Evolutionary conservation across 2,888 invertebrate genomes (phyloP), one percentile per base, ranked within the genome.

Genomic region (Globia sparganii): DNA sequence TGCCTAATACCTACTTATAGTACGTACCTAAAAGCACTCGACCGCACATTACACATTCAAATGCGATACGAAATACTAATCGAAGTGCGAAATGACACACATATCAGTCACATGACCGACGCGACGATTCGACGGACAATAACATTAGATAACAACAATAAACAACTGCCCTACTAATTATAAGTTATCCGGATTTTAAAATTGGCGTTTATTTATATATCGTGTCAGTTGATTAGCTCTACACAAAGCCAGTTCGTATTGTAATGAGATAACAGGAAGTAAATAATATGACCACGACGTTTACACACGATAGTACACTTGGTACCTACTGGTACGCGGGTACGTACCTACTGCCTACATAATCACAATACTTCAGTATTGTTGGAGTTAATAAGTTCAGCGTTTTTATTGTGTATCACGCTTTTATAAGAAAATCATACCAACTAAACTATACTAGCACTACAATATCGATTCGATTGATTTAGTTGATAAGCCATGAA

Each of bases 41-140:
- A 37, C n/a, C 9, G 49, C 31, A 40, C 77, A 61, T 61, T 62
- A 70, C 28, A 56, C 28, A 72, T 65, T 64, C 25, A 70, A 58
- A 68, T n/a, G 25, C 37, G 53, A 77, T 72, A 72, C 37, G 46
- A 18, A 82, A 70, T 69, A 53, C 21, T 72, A 66, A 77, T 82
- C 69, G 69, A 49, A 82, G 15, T 59, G n/a, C 53, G 34, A 56
- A 62, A 49, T 53, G 67, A 61, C 70, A 62, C 71, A 69, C n/a
- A 62, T 77, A 68, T 71, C 62, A n/a, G 72, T 71, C 77, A 69
- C 81, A 81, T 59, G 81, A 74, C 77, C 31, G 59, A 34, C 43
- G 37, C 37, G 0, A 37, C 70, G 31, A 13, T 11, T 21, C 68
- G 15, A 40, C 40, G 40, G 31, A 78, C 65, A 69, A 78, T 67